Percentiles rank a stretch among this genome's conserved stretches.
phyloP scores from a whole-genome alignment of 37 sponge, comb jelly and placozoan species.

The Aplysina aerophoba region DNA sequence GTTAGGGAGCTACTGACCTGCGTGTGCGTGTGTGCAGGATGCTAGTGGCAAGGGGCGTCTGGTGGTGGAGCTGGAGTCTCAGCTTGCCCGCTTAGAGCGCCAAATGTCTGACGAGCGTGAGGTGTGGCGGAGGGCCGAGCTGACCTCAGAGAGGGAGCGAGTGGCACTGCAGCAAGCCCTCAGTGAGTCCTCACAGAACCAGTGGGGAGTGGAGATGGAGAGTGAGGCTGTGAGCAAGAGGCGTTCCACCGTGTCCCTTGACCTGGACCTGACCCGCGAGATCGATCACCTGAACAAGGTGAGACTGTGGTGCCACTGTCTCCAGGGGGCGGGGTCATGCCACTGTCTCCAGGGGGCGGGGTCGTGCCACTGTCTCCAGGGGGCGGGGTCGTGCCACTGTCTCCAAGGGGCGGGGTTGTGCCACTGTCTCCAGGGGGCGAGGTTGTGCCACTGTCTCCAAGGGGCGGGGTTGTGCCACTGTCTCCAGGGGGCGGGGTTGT shows the following conservation, averaged over 20 bases:
- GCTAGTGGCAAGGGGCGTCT: slow-evolving; percentile 22
- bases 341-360: neutral
- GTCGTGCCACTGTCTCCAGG: neutral
- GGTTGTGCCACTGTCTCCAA: too few relatives aligned
- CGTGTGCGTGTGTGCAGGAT: neutral
- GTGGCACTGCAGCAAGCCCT: slow-evolving; percentile 31
- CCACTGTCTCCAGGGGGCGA: too few relatives aligned
- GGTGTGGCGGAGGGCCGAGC: slow-evolving; percentile 35
- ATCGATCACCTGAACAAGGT: neutral
- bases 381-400: neutral
- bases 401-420: neutral
- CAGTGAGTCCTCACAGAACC: neutral
- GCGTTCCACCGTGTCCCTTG: neutral
- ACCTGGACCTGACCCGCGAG: neutral
- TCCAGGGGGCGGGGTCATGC: neutral
- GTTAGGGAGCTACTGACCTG: neutral
- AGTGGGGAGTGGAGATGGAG: neutral
- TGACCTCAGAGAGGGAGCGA: slow-evolving; percentile 37
- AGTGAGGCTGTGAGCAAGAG: neutral
- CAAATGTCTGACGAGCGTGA: slow-evolving; percentile 24
- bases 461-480: too few relatives aligned
- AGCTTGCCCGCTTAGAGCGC: slow-evolving; percentile 3
- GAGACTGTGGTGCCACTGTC: neutral
- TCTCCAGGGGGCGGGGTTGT: too few relatives aligned
- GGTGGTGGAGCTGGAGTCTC: slow-evolving; percentile 37